Conservation (phyloP, 2,888 invertebrate genomes). For the Thysanoteuthis rhombus region DNA sequence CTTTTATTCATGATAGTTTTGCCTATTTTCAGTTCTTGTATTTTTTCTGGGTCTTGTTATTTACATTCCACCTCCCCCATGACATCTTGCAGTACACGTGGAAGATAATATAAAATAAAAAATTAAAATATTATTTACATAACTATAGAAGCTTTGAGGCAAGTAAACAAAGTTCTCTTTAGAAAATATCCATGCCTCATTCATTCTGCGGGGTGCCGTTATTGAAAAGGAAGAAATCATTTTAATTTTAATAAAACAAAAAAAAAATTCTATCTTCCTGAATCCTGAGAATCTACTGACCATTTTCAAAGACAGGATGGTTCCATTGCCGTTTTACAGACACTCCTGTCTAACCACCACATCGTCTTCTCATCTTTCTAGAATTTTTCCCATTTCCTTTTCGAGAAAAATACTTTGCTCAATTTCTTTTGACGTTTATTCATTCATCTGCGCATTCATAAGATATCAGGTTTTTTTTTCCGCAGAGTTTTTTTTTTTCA, state of each 20-base stretch:
- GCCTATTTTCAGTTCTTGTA: background rate
- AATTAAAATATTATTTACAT: too few relatives aligned
- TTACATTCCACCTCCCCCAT: too few relatives aligned
- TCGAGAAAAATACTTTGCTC: background rate
- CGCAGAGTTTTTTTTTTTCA: background rate
- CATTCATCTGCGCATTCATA: background rate
- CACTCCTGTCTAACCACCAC: too few relatives aligned
- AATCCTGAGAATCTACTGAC: background rate
- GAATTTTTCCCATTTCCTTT: background rate
- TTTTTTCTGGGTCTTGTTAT: background rate
- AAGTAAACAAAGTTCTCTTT: conserved; percentile 12
- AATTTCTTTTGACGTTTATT: background rate
- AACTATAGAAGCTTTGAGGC: background rate
- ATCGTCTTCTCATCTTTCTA: background rate
- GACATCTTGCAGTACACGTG: too few relatives aligned
- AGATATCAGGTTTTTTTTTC: background rate
- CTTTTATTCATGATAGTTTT: background rate
- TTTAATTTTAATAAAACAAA: background rate
- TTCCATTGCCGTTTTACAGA: background rate
- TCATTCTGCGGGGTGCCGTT: background rate
- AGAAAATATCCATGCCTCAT: background rate
- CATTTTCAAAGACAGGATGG: background rate
- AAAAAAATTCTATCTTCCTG: background rate
- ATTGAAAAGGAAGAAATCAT: background rate
- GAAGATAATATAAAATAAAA: too few relatives aligned